Evolutionary conservation across 2,797 vertebrate species (phyloP), one percentile per base, ranked within the genome.

Genomic region (Coregonus sp.): DNA sequence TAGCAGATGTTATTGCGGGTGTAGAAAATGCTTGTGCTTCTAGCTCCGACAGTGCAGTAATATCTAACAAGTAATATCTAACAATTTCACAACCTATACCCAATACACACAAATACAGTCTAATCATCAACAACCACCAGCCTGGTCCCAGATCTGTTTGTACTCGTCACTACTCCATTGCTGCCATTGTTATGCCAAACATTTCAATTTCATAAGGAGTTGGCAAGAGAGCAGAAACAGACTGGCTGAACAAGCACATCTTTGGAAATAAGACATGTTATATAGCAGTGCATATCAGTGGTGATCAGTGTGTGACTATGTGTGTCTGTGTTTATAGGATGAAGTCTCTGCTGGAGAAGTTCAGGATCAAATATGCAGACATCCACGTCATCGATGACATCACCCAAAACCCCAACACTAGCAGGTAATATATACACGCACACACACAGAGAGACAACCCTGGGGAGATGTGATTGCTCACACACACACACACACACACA

Each of bases 291-390:
- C 31, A 5, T 35, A 31, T 12, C 5, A 35, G 31, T 35, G 31
- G 25, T 54, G n/a, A 72, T 29, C 70, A 67, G 5, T 75, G 6
- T 67, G 67, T 35, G 7, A 29, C 80, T n/a, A 2, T 69, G 6
- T 68, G 25, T 74, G 7, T 18, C 31, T 79, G 75, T 84, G 67
- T 80, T 74, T 81, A 73, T 83, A 99, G 98, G 90, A 99, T 99
- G 95, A 94, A 93, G 90, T 93, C 93, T 52, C 95, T 99, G 78
- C 84, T 99, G 86, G 92, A 94, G 75, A 98, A 98, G 91, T 99
- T 99, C 91, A 93, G 98, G 90, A 98, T 99, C 85, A 97, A 96
- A 86, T 99, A 96, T 80, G 93, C 86, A 33, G 96, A 98, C 87
- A 96, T 99, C 87, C 94, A 90, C 37, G 94, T 99, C 29, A 93